Percentiles rank a stretch among this genome's conserved stretches.
phyloP scores from a whole-genome alignment of 1,140 invertebrate genomes.

The Caenorhabditis remanei region DNA sequence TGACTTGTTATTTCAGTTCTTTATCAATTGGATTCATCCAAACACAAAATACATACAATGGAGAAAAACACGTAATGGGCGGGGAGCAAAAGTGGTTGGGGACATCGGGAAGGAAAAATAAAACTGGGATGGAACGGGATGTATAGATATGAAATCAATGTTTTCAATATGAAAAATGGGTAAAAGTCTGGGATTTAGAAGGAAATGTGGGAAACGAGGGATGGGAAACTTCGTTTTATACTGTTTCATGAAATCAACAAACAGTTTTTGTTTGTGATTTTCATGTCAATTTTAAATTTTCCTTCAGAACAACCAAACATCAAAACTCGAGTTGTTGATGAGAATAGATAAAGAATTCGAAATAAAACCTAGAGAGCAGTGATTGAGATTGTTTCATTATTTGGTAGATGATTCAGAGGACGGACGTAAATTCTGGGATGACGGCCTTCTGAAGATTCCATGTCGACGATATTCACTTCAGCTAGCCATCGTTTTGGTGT shows the following conservation, averaged over 20 bases:
- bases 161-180: constrained; percentile 29
- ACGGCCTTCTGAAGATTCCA: constrained; percentile 28
- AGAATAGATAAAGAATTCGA: background rate
- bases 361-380: constrained; percentile 48
- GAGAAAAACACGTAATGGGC: constrained; percentile 15
- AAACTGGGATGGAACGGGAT: background rate
- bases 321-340: background rate
- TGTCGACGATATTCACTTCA: constrained; percentile 67
- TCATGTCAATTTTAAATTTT: no score
- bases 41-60: background rate
- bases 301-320: background rate
- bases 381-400: constrained; percentile 48
- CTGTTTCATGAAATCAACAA: background rate
- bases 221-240: background rate
- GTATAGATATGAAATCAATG: background rate
- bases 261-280: no score
- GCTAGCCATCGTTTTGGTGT: constrained; percentile 63
- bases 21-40: no score
- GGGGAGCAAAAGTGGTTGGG: background rate
- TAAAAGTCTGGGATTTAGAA: background rate
- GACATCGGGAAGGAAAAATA: constrained; percentile 20
- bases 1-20: no score
- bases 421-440: constrained; percentile 61
- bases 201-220: no score
- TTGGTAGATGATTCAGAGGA: constrained; percentile 22